Evolutionary conservation across 2,797 vertebrate species (phyloP), one percentile per base, ranked within the genome.

Genomic region (Glyptemys insculpta): DNA sequence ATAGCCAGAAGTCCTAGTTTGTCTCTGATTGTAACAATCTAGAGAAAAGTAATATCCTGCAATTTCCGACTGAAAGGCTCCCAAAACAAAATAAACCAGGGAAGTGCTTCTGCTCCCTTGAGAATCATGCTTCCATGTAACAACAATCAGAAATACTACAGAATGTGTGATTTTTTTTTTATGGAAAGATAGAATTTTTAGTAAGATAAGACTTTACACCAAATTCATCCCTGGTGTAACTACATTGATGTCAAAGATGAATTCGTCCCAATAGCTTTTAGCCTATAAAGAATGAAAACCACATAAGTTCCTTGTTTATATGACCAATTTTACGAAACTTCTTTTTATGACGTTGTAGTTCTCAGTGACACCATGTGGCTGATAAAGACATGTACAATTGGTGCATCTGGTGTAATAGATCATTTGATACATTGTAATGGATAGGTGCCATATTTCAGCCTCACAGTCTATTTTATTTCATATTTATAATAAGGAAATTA

Each of bases 311-410:
- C 8, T 91, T 95, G 56, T 91, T 91, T 41, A n/a, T 57, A 50
- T 52, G 34, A 76, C 90, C 1, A 74, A 29, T 96, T 85, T 86
- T 91, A 27, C 86, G 86, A 82, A 56, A 53, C 50, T 92, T 44
- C 12, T 87, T 34, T 94, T 86, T 76, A 90, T 57, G 27, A 3
- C 79, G 50, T 31, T 84, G 37, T 92, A 96, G 97, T 95, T 96
- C 93, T 49, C 83, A 12, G 16, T 97, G 93, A 81, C 90, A 96
- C 92, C 91, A 37, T 96, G 89, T 86, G 91, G 90, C 85, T 92
- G 79, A 84, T 93, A 82, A 50, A 19, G 54, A 95, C 90, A 97
- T 91, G 23, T 47, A 90, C 94, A 90, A 18, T 95, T 85, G 82
- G 59, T 95, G 31, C 72, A 78, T 79, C n/a, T 49, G 6, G 2